Evolutionary conservation across 2,888 invertebrate genomes (phyloP), one percentile per base, ranked within the genome.

Genomic region (Minunthozetes semirufus): DNA sequence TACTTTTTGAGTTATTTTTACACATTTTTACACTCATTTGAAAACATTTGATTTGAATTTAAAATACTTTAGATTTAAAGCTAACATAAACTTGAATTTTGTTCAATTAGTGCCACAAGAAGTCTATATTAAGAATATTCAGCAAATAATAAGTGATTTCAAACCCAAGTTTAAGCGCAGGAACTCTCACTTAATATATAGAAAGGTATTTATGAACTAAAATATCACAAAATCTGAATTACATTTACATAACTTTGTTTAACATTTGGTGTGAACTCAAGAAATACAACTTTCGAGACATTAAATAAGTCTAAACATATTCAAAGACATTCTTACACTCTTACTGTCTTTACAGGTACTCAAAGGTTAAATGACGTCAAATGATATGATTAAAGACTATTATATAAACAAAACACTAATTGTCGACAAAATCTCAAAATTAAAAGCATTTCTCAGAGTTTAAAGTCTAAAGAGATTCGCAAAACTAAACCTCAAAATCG

Each of bases 191-290:
- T 33, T 33, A 33, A 6, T 33, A 33, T 33, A 53, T 53, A n/a
- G 19, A 53, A 53, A 6, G 17, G 6, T n/a, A 53, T 17, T 48
- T 53, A 8, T n/a, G 22, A 27, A n/a, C 61, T 61, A 61, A 61
- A 27, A 61, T 61, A 61, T 61, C 61, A 61, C 61, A 61, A 61
- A 53, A 53, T 3, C 22, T 17, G 19, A 11, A 59, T 59, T 59
- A 59, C 19, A 59, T 4, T 66, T 66, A 38, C 19, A n/a, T n/a
- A 8, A 53, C 8, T 53, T 19, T 19, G 19, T n/a, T 53, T n/a
- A n/a, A 53, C n/a, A n/a, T 53, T n/a, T n/a, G 11, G 17, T 38
- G 29, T 66, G 29, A 63, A 63, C 29, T 63, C 63, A 63, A 63
- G 29, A 13, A 48, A 48, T 13, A 48, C 3, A 13, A 53, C 19